Evolutionary conservation across 1,140 invertebrate species (phyloP).

Genomic region (Magallana gigas): DNA sequence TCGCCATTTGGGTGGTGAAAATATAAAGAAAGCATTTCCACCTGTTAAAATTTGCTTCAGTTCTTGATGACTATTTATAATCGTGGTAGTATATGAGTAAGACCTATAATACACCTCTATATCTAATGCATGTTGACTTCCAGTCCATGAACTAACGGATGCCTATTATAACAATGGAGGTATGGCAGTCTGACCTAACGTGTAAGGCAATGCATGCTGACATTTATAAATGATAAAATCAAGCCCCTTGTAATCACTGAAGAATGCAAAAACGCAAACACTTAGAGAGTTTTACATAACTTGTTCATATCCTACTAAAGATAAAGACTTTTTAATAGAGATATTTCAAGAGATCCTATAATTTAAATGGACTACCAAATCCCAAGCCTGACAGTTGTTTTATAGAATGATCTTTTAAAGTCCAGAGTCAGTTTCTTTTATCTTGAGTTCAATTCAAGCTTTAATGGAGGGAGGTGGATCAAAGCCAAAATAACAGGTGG

Average conservation of each 20-base stretch:
- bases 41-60: no score
- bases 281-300: not conserved
- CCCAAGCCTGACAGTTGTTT: not conserved
- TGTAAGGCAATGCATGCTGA: no score
- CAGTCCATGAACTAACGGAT: no score
- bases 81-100: no score
- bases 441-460: not conserved
- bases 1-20: no score
- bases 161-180: no score
- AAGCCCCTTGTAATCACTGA: not conserved
- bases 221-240: not conserved
- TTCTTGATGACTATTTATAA: no score
- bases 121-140: no score
- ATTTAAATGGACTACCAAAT: conserved; percentile 27
- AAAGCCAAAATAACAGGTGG: conserved; percentile 16
- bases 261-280: conserved; percentile 4
- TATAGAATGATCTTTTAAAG: not conserved
- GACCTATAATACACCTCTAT: no score
- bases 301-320: not conserved
- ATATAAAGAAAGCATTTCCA: no score
- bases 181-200: no score
- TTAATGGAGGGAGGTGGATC: not conserved
- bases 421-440: not conserved
- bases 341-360: conserved; percentile 6
- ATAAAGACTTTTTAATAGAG: conserved; percentile 15